These are phyloP conservation scores for Acanthiza pusilla DNA, from an alignment of 2,797 vertebrate genomes.

Conservation along the genomic window DNA sequence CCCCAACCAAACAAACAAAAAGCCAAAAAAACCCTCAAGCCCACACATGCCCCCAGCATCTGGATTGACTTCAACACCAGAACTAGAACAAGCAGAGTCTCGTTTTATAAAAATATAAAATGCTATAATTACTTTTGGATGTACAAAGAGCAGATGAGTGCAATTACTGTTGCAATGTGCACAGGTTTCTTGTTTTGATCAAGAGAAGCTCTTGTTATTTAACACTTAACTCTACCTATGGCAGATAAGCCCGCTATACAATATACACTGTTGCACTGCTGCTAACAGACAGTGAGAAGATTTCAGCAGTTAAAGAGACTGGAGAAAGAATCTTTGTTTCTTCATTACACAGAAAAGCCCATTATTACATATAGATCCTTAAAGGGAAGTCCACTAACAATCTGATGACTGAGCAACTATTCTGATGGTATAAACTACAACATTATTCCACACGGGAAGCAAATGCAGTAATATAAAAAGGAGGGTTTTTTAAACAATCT, in stretches of 20 bases:
- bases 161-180: background rate
- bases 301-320: background rate
- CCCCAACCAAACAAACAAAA: background rate
- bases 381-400: background rate
- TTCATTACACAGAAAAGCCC: fast-evolving
- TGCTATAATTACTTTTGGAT: background rate
- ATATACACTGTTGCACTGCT: background rate
- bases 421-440: background rate
- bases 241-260: background rate
- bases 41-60: background rate
- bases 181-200: background rate
- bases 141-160: background rate
- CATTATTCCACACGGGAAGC: background rate
- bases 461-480: background rate
- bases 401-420: background rate
- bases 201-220: background rate
- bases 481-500: background rate
- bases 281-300: background rate
- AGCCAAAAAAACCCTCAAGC: background rate
- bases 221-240: background rate
- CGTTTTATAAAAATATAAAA: background rate
- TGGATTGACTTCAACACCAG: background rate
- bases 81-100: background rate
- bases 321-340: background rate
- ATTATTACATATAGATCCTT: fast-evolving